Conservation (phyloP, 2,113 vertebrate species). For the Dromiciops gliroides region DNA sequence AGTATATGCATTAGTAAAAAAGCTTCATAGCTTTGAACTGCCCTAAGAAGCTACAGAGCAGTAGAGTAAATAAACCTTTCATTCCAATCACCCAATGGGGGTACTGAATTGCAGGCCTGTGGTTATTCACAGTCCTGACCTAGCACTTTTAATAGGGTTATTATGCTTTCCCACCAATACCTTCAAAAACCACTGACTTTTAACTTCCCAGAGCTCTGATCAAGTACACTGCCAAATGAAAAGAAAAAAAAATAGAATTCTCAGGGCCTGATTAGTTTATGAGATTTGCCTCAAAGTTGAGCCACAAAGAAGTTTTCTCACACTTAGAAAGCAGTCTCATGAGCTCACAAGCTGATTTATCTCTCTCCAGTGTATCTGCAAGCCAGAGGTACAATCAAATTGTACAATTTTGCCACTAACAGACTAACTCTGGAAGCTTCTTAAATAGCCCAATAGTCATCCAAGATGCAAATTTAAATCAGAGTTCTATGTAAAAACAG, state of each 20-base stretch:
- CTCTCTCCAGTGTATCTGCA: background rate
- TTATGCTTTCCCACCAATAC: slow-evolving; percentile 3
- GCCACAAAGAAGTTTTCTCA: slow-evolving; percentile 2
- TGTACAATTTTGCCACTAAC: background rate
- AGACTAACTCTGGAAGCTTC: background rate
- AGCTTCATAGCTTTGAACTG: background rate
- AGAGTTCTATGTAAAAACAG: background rate
- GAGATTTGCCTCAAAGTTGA: slow-evolving; percentile 7
- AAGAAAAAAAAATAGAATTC: slow-evolving; percentile 10
- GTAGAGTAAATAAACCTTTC: background rate
- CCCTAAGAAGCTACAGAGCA: background rate
- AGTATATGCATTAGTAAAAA: background rate
- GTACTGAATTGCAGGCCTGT: background rate
- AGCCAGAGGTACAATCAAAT: background rate
- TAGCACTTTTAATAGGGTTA: background rate
- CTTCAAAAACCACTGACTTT: slow-evolving; percentile 10
- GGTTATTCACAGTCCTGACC: background rate
- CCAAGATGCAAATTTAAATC: slow-evolving; percentile 5
- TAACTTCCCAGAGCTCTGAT: background rate
- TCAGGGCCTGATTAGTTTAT: slow-evolving; percentile 2
- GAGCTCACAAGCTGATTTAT: background rate
- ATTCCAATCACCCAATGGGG: background rate
- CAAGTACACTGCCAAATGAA: slow-evolving; percentile 2
- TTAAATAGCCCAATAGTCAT: background rate
- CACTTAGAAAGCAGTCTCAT: background rate